Conservation (phyloP, 2,113 vertebrate species). For the Saguinus midas region DNA sequence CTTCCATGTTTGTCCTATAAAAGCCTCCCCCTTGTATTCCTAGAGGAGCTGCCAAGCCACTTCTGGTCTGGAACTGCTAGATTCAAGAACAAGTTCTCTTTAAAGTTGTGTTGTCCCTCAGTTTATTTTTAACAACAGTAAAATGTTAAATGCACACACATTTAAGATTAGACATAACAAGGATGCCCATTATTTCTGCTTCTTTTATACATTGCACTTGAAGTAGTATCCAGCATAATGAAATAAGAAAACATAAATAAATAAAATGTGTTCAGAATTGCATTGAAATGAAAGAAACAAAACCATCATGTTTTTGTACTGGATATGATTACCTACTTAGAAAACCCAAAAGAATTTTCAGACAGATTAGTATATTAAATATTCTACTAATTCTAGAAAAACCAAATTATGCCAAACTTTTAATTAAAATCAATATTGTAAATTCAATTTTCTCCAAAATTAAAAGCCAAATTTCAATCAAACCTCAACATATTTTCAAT, state of each 20-base stretch:
- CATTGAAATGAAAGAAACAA: not conserved
- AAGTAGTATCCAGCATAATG: not conserved
- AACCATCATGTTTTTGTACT: not conserved
- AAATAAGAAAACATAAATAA: not conserved
- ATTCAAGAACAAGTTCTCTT: not conserved
- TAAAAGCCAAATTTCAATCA: conserved; percentile 51
- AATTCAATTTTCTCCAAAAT: conserved; percentile 44
- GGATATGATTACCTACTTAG: not conserved
- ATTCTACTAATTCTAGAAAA: not conserved
- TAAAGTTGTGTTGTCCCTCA: not conserved
- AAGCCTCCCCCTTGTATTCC: not conserved
- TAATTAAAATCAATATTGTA: not conserved
- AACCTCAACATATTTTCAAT: not conserved
- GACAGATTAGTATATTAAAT: not conserved
- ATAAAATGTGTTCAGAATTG: not conserved
- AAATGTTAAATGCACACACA: not conserved
- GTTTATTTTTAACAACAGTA: not conserved
- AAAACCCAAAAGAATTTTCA: conserved; percentile 2
- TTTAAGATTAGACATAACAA: not conserved
- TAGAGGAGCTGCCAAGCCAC: not conserved
- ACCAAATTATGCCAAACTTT: not conserved
- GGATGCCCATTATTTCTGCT: not conserved
- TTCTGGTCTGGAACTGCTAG: not conserved
- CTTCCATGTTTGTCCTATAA: not conserved
- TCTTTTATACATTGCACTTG: not conserved